Percentiles rank a stretch among this genome's conserved stretches.
Conservation (phyloP, 2,113 vertebrate species). For the Platysteira castanea region DNA sequence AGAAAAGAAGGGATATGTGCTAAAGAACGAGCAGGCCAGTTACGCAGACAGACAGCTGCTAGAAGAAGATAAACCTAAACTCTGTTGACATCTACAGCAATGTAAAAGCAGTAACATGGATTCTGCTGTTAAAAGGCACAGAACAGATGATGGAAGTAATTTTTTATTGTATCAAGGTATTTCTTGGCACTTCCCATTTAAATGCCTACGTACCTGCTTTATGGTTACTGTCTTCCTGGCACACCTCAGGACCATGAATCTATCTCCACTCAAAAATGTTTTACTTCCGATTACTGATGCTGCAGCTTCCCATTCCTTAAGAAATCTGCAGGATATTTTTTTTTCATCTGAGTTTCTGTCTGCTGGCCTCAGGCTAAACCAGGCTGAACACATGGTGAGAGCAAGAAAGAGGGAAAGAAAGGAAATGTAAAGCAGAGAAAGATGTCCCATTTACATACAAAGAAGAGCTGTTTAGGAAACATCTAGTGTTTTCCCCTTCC, state of each 20-base stretch:
- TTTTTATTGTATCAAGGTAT: not conserved
- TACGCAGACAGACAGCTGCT: not conserved
- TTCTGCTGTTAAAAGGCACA: not conserved
- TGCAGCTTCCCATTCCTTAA: not conserved
- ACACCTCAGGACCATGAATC: not conserved
- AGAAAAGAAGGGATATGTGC: not conserved
- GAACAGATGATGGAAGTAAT: not conserved
- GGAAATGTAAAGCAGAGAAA: slow-evolving; percentile 53
- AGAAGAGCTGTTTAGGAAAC: slow-evolving; percentile 45
- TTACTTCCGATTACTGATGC: not conserved
- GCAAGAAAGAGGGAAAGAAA: not conserved
- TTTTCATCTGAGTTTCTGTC: not conserved
- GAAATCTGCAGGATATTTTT: not conserved
- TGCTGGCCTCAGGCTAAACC: not conserved
- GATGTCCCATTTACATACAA: slow-evolving; percentile 47
- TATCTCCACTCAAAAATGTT: not conserved
- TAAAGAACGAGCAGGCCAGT: not conserved
- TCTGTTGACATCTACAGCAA: not conserved
- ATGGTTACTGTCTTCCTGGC: not conserved
- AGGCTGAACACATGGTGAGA: slow-evolving; percentile 5
- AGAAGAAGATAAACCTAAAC: not conserved
- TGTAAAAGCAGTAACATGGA: not conserved
- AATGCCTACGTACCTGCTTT: not conserved
- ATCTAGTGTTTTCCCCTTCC: slow-evolving; percentile 6
- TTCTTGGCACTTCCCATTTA: not conserved